Percentiles rank a stretch among this genome's conserved stretches.
phyloP scores from a whole-genome alignment of 1,140 invertebrate species.

The Lamellibrachia luymesi region DNA sequence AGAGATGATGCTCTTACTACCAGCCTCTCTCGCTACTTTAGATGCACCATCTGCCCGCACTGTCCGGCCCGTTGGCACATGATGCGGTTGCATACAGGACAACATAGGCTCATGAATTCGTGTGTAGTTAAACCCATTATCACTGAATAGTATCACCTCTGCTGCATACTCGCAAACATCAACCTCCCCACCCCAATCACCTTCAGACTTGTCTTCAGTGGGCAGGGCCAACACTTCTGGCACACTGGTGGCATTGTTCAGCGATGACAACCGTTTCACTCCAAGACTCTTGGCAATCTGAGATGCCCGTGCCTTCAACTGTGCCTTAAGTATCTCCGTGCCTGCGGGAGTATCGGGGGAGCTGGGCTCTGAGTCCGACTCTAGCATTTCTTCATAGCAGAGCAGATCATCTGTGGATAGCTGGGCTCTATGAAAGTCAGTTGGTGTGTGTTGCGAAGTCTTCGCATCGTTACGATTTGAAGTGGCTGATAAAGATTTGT shows the following conservation, averaged over 20 bases:
- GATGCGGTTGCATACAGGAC: not conserved
- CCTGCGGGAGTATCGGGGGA: constrained; percentile 14
- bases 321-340: constrained; percentile 11
- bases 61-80: constrained; percentile 9
- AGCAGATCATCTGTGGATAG: not conserved
- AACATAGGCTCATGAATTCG: not conserved
- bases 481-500: not conserved
- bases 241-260: not conserved
- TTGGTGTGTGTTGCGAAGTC: not conserved
- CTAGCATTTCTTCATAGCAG: constrained; percentile 15
- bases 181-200: not conserved
- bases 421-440: not conserved
- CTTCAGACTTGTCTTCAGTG: not conserved
- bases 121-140: not conserved
- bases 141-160: constrained; percentile 8
- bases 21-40: not conserved
- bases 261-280: not conserved
- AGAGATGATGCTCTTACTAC: not conserved
- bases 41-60: not conserved
- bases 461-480: not conserved
- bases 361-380: constrained; percentile 14
- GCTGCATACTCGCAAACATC: constrained; percentile 11
- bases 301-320: constrained; percentile 7
- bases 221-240: not conserved
- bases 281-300: constrained; percentile 19